phyloP scores from a whole-genome alignment of 2,888 invertebrate species.

The Cheilosia urbana region DNA sequence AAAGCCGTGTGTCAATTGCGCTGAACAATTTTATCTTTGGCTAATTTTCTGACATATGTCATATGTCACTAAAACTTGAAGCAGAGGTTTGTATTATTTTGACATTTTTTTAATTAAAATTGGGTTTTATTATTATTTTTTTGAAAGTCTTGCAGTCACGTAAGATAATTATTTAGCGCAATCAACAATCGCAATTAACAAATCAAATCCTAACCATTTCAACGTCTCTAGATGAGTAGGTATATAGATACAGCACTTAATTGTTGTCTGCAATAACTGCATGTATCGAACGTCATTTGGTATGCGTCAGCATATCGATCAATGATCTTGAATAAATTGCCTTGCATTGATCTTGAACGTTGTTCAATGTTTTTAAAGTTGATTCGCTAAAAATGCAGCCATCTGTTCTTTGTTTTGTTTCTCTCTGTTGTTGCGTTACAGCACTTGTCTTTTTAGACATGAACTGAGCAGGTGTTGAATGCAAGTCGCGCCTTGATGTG shows the following conservation, averaged over 20 bases:
- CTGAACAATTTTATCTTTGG: too few species aligned
- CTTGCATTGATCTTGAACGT: conserved; percentile 59
- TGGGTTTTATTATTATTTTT: too few species aligned
- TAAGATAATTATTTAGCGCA: too few species aligned
- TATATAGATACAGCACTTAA: neutral
- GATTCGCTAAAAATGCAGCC: conserved; percentile 21
- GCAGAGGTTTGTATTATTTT: too few species aligned
- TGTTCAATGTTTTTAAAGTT: conserved; percentile 43
- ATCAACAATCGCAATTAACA: too few species aligned
- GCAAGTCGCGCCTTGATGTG: conserved; percentile 19
- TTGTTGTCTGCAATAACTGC: neutral
- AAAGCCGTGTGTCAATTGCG: too few species aligned
- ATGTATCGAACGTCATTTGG: conserved; percentile 23
- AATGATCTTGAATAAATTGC: conserved; percentile 60
- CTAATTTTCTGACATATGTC: too few species aligned
- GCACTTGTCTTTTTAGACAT: neutral
- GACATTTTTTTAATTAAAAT: too few species aligned
- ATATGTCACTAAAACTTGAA: too few species aligned
- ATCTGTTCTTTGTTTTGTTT: conserved; percentile 36
- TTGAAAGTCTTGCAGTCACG: too few species aligned
- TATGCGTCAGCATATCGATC: conserved; percentile 34
- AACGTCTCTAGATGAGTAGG: neutral
- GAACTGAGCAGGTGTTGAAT: conserved; percentile 23
- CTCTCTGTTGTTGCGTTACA: neutral
- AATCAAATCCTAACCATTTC: neutral